Base-by-base conservation (phyloP, 2,113 vertebrate genomes). In the Castor canadensis region DNA sequence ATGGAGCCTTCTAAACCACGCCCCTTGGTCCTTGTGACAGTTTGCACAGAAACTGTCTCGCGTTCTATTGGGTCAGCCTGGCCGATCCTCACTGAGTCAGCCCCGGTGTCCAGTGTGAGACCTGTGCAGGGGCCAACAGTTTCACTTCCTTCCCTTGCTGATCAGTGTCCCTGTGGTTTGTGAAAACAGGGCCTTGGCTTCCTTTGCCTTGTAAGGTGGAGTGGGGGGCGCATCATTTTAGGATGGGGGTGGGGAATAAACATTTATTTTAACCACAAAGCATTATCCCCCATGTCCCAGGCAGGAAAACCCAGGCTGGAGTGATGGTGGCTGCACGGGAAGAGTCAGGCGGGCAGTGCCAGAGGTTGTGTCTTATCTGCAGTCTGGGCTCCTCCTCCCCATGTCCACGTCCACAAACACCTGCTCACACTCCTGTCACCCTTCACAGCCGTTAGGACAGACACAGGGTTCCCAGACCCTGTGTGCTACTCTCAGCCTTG, bases 401-500 rank as follows among this genome's bases (percentile, higher is more conserved):
- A n/a, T n/a, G n/a, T n/a, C n/a, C n/a, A n/a, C 60, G 9, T 28
- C 22, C 9, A 5, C 28, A 17, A 6, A 24, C 26, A 15, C 1
- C 15, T 1, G 0, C 62, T 66, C 52, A 35, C 12, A 0, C 60
- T 69, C 28, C 20, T 40, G 1, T 38, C 12, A 38, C 17, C 49
- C 66, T 62, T 76, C 47, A 64, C 38, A 17, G 6, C 24, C 56
- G 2, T 54, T 26, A 1, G 40, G 45, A 20, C 6, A 0, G 45
- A n/a, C 35, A 9, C n/a, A n/a, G n/a, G n/a, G 15, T 28, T 49
- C 43, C 62, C 52, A 4, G 49, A 19, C 30, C 38, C 49, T 30
- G 40, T 1, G 35, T 2, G 1, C 75, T 20, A 5, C 6, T 6
- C 28, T 28, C 67, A 1, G 0, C 43, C 10, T 32, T 5, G 1